Conservation (phyloP, 2,797 vertebrate species). For the Sebastes hubbsi region DNA sequence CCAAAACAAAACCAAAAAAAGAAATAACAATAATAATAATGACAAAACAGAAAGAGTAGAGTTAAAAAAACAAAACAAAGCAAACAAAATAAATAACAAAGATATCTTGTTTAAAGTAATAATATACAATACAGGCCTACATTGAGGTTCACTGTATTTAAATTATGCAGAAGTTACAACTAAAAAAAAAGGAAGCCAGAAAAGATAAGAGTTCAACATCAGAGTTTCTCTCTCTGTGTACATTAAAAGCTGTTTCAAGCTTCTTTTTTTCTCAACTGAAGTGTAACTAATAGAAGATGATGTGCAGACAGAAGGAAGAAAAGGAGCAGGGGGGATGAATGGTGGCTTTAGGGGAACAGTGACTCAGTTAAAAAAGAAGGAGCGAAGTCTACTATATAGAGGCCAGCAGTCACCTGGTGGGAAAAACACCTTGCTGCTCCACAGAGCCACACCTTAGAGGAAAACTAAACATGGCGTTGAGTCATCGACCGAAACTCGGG, state of each 20-base stretch:
- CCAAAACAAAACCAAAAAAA: too few species aligned
- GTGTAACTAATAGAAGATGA: constrained; percentile 62
- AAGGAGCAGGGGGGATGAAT: constrained; percentile 1
- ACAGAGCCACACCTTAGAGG: constrained; percentile 78
- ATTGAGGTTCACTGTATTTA: background rate
- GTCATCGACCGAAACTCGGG: constrained; percentile 79
- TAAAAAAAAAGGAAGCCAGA: background rate
- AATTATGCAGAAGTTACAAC: background rate
- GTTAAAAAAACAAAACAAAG: too few species aligned
- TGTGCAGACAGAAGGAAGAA: constrained; percentile 32
- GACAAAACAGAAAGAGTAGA: too few species aligned
- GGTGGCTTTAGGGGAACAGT: background rate
- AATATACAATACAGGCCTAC: background rate
- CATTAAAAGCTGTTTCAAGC: constrained; percentile 15
- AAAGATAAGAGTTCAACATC: too few species aligned
- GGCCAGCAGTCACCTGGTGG: constrained; percentile 10
- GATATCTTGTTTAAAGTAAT: constrained; percentile 5
- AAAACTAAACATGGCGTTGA: constrained; percentile 73
- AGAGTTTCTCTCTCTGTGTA: constrained; percentile 8
- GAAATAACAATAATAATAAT: too few species aligned
- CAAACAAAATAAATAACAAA: too few species aligned
- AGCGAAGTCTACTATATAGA: background rate
- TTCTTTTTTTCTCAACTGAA: constrained; percentile 36
- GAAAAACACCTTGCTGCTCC: constrained; percentile 60
- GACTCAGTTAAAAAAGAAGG: background rate